Percentiles rank a stretch among this genome's conserved stretches.
phyloP scores from a whole-genome alignment of 2,113 vertebrate genomes.

The Aleadryas rufinucha region DNA sequence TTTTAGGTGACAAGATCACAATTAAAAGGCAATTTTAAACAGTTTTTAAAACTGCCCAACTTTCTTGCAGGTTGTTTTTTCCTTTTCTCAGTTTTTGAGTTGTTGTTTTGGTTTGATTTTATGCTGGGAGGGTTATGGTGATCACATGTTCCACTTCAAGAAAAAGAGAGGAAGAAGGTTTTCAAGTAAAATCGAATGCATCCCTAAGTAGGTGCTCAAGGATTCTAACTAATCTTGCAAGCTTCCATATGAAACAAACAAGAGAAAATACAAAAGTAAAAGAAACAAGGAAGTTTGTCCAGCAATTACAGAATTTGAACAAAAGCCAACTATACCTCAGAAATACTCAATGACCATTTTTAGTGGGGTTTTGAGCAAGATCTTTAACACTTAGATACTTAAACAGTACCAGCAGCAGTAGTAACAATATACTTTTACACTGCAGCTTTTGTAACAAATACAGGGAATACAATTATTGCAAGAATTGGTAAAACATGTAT shows the following conservation, averaged over 20 bases:
- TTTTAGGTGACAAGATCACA: neutral
- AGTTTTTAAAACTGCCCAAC: neutral
- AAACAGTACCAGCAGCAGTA: neutral
- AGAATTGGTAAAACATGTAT: neutral
- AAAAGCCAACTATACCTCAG: neutral
- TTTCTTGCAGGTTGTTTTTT: neutral
- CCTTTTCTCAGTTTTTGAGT: neutral
- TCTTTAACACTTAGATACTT: neutral
- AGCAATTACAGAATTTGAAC: neutral
- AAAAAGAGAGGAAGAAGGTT: neutral
- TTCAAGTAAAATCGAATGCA: neutral
- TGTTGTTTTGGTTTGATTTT: neutral
- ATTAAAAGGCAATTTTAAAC: neutral
- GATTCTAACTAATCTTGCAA: neutral
- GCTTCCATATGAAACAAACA: neutral
- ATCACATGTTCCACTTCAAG: neutral
- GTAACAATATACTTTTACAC: neutral
- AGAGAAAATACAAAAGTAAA: neutral
- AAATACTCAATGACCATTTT: neutral
- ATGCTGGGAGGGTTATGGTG: neutral
- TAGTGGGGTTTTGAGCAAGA: neutral
- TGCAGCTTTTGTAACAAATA: neutral
- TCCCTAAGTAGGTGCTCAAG: neutral
- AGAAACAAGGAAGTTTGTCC: neutral
- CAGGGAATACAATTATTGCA: neutral